A percentile compares a stretch with the other conserved stretches of the same genome.
These are phyloP conservation scores for Zelleria hepariella DNA, from an alignment of 2,888 invertebrate genomes.

Conservation along the genomic window DNA sequence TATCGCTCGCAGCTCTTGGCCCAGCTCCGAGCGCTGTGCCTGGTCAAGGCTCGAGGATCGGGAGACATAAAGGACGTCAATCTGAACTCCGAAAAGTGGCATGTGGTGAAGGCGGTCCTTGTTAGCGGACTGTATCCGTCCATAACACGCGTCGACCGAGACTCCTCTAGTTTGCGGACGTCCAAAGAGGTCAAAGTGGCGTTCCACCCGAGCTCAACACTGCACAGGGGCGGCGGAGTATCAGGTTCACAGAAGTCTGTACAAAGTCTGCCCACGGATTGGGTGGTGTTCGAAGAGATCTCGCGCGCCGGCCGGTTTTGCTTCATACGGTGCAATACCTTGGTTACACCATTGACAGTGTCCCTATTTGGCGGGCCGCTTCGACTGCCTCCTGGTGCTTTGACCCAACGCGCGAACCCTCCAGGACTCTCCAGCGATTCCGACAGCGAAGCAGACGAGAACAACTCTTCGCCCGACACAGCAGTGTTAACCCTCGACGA, in stretches of 20 bases:
- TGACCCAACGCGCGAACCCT: conserved; percentile 57
- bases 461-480: conserved; percentile 43
- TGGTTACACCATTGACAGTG: conserved; percentile 85
- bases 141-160: conserved; percentile 80
- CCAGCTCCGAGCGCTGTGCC: conserved; percentile 81
- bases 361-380: conserved; percentile 83
- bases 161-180: conserved; percentile 73
- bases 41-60: conserved; percentile 75
- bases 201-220: conserved; percentile 75
- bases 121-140: conserved; percentile 93
- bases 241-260: conserved; percentile 41
- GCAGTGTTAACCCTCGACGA: conserved; percentile 76
- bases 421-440: conserved; percentile 61
- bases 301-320: conserved; percentile 78
- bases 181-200: conserved; percentile 71
- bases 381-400: conserved; percentile 64
- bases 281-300: conserved; percentile 91
- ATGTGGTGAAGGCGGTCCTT: conserved; percentile 91
- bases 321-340: conserved; percentile 83
- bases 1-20: conserved; percentile 87
- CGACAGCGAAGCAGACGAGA: conserved; percentile 58
- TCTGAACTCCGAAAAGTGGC: conserved; percentile 87
- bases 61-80: conserved; percentile 86
- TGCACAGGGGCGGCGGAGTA: conserved; percentile 69
- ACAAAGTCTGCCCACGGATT: conserved; percentile 78